These are phyloP conservation scores for Heteractis magnifica DNA, from an alignment of 92 coral and sea anemone genomes.

Conservation along the genomic window DNA sequence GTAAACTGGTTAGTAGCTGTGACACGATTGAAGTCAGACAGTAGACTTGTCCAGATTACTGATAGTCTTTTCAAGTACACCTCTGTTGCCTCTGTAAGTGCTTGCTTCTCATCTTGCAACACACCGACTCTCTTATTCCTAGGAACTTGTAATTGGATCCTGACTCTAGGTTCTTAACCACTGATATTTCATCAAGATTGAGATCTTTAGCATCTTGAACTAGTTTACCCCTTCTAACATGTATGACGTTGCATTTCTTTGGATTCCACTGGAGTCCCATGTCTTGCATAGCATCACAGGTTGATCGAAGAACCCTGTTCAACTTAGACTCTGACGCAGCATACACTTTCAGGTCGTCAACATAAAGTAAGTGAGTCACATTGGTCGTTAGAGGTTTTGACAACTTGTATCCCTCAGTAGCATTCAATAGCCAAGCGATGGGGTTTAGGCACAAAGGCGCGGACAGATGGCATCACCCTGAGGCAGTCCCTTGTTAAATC, in stretches of 20 bases:
- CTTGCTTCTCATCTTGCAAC: conserved; percentile 27
- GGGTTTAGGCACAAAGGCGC: conserved; percentile 37
- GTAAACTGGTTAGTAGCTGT: too few relatives aligned
- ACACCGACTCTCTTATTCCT: conserved; percentile 5
- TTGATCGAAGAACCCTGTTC: conserved; percentile 10
- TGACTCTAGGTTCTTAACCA: conserved; percentile 18
- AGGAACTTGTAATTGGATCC: conserved; percentile 24
- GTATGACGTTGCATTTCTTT: conserved; percentile 42
- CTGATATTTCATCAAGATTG: conserved; percentile 10
- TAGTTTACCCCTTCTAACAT: conserved; percentile 43
- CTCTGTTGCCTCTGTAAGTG: conserved; percentile 1
- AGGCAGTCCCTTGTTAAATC: conserved; percentile 44
- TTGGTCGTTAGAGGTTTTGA: conserved; percentile 42
- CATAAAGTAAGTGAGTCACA: conserved; percentile 37
- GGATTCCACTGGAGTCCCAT: conserved; percentile 51
- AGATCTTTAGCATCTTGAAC: conserved; percentile 19
- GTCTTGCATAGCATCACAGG: conserved; percentile 34
- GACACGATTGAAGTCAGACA: too few relatives aligned
- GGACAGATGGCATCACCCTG: conserved; percentile 41
- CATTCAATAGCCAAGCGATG: conserved; percentile 30
- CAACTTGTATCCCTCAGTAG: conserved; percentile 47
- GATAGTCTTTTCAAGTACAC: too few relatives aligned
- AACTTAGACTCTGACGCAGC: conserved; percentile 43
- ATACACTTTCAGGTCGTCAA: conserved; percentile 37
- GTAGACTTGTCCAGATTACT: too few relatives aligned